Percentiles rank a stretch among this genome's conserved stretches.
Evolutionary conservation across 2,888 invertebrate genomes (phyloP).

Genomic region (Ectemnius lituratus): DNA sequence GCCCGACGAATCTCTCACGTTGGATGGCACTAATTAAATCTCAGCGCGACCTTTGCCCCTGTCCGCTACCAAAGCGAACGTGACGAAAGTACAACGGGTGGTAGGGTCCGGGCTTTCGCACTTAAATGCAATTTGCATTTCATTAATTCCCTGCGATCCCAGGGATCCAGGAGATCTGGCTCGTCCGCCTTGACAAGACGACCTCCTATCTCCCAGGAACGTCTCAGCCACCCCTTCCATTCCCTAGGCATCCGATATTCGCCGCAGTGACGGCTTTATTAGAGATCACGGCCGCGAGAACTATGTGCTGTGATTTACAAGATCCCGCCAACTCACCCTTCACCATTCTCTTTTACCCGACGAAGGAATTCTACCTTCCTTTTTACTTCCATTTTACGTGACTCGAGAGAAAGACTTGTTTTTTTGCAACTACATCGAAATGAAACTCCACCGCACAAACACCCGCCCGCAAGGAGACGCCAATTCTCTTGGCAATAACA

Average conservation of each 20-base stretch:
- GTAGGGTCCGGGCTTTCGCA: conserved; percentile 47
- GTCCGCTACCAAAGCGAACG: conserved; percentile 61
- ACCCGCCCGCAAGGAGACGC: background rate
- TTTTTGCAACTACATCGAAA: too few relatives aligned
- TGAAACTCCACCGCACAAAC: too few relatives aligned
- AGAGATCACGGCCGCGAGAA: conserved; percentile 8
- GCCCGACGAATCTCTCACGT: conserved; percentile 65
- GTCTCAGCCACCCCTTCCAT: background rate
- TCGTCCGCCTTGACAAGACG: conserved; percentile 46
- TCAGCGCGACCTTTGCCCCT: conserved; percentile 61
- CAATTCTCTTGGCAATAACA: background rate
- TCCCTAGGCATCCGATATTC: conserved; percentile 14
- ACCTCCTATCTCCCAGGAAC: conserved; percentile 13
- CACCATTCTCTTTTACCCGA: too few relatives aligned
- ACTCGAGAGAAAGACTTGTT: too few relatives aligned
- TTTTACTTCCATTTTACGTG: too few relatives aligned
- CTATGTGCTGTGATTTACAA: too few relatives aligned
- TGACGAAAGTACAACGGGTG: conserved; percentile 63
- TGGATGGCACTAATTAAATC: conserved; percentile 74
- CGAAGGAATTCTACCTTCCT: too few relatives aligned
- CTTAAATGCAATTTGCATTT: conserved; percentile 73
- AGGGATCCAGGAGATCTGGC: conserved; percentile 54
- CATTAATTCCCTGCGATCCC: conserved; percentile 70
- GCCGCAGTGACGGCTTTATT: conserved; percentile 12
- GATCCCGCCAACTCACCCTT: too few relatives aligned